Conservation (phyloP, 2,113 vertebrate species). For the Illadopsis cleaveri region DNA sequence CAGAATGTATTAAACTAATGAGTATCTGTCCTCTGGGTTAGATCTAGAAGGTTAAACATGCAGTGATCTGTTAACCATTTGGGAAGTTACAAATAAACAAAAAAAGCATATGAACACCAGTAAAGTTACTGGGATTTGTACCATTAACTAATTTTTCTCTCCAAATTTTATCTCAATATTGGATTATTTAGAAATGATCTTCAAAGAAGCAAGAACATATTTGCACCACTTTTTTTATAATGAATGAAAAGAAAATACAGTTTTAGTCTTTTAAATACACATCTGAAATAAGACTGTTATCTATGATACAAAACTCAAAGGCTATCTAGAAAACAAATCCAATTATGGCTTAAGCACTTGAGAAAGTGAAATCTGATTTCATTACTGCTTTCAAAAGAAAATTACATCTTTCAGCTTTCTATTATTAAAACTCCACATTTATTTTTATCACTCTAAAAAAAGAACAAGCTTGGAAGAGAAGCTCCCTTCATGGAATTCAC, state of each 20-base stretch:
- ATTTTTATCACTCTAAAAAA: constrained; percentile 15
- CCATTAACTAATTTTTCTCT: background rate
- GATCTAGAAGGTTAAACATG: background rate
- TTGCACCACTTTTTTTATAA: background rate
- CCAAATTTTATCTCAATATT: background rate
- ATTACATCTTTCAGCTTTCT: background rate
- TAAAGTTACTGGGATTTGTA: background rate
- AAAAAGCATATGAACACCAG: background rate
- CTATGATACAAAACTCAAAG: background rate
- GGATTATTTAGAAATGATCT: background rate
- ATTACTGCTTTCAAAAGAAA: constrained; percentile 19
- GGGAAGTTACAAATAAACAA: background rate
- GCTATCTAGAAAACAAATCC: background rate
- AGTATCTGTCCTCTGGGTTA: background rate
- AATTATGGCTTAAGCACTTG: background rate
- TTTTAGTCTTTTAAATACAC: background rate
- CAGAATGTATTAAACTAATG: background rate
- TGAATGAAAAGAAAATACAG: background rate
- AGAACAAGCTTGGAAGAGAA: background rate
- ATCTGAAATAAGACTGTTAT: background rate
- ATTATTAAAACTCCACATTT: background rate
- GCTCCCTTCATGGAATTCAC: background rate
- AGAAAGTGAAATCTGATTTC: constrained; percentile 25
- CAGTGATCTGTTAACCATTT: background rate
- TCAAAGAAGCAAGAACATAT: background rate